Percentiles rank a stretch among this genome's conserved stretches.
These are phyloP conservation scores for Drosophila gaucha DNA, from an alignment of 2,888 invertebrate genomes.

Conservation along the genomic window DNA sequence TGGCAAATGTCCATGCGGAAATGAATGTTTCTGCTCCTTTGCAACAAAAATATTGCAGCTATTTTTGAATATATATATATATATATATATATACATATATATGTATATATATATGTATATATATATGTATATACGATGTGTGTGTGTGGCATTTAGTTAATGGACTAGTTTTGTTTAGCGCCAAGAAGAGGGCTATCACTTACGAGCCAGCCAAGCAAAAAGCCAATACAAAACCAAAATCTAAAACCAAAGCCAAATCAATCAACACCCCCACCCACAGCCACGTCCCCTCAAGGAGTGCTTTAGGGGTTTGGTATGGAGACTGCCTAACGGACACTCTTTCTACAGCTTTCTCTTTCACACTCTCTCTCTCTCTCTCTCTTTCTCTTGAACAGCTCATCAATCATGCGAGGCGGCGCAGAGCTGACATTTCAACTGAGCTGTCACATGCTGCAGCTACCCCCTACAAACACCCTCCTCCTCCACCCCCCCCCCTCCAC, in stretches of 20 bases:
- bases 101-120: conserved; percentile 5
- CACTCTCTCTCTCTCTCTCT: background rate
- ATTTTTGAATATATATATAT: background rate
- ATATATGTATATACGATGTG: conserved; percentile 9
- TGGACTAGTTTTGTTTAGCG: conserved; percentile 64
- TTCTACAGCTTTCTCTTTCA: background rate
- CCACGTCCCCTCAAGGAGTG: too few relatives aligned
- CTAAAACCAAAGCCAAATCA: conserved; percentile 36
- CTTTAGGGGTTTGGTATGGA: background rate
- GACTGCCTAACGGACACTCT: background rate
- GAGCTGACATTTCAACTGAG: conserved; percentile 54
- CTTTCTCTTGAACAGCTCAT: conserved; percentile 27
- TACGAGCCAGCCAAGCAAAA: conserved; percentile 12
- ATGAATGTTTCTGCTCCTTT: conserved; percentile 57
- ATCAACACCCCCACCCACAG: conserved; percentile 26
- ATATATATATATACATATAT: background rate
- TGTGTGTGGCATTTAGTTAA: conserved; percentile 56
- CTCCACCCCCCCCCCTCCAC: background rate
- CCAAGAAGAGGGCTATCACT: conserved; percentile 10
- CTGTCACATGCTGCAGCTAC: conserved; percentile 29
- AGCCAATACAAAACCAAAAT: conserved; percentile 13
- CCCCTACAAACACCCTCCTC: background rate
- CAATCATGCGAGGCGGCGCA: conserved; percentile 43
- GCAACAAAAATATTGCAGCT: conserved; percentile 24
- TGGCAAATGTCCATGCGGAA: conserved; percentile 53